Evolutionary conservation across 2,797 vertebrate genomes (phyloP), one percentile per base, ranked within the genome.

Genomic region (Ataeniobius toweri): DNA sequence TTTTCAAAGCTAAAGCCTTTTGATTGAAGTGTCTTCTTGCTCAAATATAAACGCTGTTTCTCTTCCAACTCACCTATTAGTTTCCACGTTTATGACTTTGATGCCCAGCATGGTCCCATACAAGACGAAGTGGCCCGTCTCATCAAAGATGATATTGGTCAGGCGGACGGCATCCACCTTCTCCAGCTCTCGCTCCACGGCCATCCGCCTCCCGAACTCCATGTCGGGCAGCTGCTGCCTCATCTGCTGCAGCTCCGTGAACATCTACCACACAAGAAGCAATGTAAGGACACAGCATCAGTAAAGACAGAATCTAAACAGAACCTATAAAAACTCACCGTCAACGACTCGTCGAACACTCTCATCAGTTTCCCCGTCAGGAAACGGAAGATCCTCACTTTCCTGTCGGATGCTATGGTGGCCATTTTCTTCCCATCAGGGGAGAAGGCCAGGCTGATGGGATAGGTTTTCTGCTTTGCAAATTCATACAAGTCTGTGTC

Each of bases 61-160:
- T 36, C 36, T 55, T 6, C 18, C 1, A 48, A 51, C 63, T 0
- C 74, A 95, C 98, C 97, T 96, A 94, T 99, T 99, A 77, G 98
- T 99, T 90, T 99, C 98, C 74, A 99, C 96, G 24, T 99, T 99
- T 94, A 99, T 98, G 90, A 99, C 97, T 89, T 99, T 99, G 94
- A 99, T 98, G 84, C 98, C 98, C 90, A 99, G 89, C 98, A 99
- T 99, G 76, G 98, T 99, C 75, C 98, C 98, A 53, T 99, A 99
- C 2, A 99, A 95, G 75, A 99, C 97, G 13, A 99, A 99, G 91
- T 99, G 97, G 78, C 98, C 98, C 1, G 98, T 99, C 95, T 99
- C 98, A 80, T 99, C 98, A 85, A 99, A 99, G 94, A 99, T 95
- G 69, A 99, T 97, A 82, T 97, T 99, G 71, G 98, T 96, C 85